Evolutionary conservation across 1,140 invertebrate genomes (phyloP), one percentile per base, ranked within the genome.

Genomic region (Epicauta chinensis): DNA sequence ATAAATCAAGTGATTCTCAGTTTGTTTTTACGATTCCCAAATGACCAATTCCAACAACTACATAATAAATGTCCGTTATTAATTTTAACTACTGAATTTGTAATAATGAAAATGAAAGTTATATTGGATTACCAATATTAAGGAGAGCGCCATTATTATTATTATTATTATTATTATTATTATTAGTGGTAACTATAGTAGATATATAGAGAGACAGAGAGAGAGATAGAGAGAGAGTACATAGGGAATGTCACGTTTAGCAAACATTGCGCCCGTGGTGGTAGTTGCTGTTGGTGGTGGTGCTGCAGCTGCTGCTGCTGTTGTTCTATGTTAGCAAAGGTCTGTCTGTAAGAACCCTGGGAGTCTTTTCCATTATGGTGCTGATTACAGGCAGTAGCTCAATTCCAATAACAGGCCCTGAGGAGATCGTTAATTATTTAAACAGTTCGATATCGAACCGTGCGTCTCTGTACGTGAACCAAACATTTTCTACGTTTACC

Each of bases 301-400:
- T n/a, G n/a, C n/a, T n/a, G n/a, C n/a, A n/a, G n/a, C n/a, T n/a
- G n/a, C 2, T 23, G 23, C 23, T 23, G 4, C 4, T 23, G 7
- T 23, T 5, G 23, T n/a, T n/a, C n/a, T n/a, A n/a, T 34, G 16
- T 16, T 46, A 35, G 43, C 42, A 15, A 35, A 12, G 38, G 45
- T 13, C 23, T 23, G 7, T 15, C 38, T 34, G 43, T 45, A 42
- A 41, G 32, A 29, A 41, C 48, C 48, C 38, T 41, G 48, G 48
- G 48, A 51, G 48, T 51, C 48, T 41, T 51, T 51, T 51, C 48
- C 48, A 51, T 51, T 51, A 51, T 35, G 38, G 48, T 41, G 48
- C 39, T 51, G 48, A 51, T 51, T 51, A 51, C 48, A 51, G 42
- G 48, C 38, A 51, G 48, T 41, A 51, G 48, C 48, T 51, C 48